Evolutionary conservation across 92 coral and sea anemone species (phyloP).

Genomic region (Bergia puertoricense): DNA sequence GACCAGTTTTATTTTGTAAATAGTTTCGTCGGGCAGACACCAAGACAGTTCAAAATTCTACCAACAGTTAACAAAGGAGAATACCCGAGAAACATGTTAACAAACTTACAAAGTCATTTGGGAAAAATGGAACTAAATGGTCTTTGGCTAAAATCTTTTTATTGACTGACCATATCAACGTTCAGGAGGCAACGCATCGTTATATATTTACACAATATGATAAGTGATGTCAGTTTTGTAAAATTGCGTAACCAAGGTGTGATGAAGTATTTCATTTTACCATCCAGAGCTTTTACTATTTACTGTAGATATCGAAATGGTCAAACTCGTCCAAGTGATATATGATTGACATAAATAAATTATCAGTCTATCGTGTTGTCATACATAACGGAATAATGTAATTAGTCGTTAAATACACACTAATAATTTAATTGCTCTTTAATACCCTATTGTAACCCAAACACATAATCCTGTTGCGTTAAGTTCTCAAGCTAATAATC

Average conservation of each 20-base stretch:
- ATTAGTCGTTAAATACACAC: neutral
- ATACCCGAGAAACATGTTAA: neutral
- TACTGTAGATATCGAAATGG: neutral
- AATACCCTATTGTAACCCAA: neutral
- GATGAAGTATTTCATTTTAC: neutral
- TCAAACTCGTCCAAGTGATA: neutral
- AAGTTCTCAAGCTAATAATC: slow-evolving; percentile 1
- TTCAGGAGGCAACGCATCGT: neutral
- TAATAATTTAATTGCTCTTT: neutral
- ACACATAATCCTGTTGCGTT: neutral
- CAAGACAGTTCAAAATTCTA: neutral
- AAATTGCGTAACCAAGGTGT: too few relatives aligned
- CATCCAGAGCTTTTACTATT: neutral
- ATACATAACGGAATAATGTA: neutral
- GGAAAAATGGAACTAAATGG: neutral
- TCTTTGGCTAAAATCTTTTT: neutral
- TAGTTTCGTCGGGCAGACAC: neutral
- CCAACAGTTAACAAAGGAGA: neutral
- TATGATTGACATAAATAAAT: neutral
- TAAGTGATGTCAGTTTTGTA: neutral
- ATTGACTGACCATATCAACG: neutral
- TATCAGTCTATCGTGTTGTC: neutral
- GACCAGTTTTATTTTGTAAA: slow-evolving; percentile 37
- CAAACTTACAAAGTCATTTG: neutral
- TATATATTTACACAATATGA: too few relatives aligned